A percentile compares a stretch with the other conserved stretches of the same genome.
Evolutionary conservation across 2,113 vertebrate species (phyloP).

Genomic region (Cathartes aura): DNA sequence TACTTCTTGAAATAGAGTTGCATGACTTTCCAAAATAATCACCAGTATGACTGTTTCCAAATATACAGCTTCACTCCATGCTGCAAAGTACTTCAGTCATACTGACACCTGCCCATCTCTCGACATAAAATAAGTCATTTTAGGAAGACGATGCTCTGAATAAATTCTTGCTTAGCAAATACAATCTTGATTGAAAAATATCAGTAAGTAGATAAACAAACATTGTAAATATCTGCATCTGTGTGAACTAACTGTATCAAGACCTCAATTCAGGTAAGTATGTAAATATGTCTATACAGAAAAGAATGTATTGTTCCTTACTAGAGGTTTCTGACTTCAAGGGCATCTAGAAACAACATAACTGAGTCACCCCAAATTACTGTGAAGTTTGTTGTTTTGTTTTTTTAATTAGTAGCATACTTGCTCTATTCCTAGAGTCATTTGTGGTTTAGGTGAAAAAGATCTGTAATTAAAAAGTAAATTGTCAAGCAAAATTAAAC

Average conservation of each 20-base stretch:
- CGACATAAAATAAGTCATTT: neutral
- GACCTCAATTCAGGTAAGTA: neutral
- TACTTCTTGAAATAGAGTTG: neutral
- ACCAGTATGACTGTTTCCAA: neutral
- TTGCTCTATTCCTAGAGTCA: neutral
- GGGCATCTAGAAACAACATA: neutral
- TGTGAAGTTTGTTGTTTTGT: neutral
- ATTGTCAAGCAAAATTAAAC: neutral
- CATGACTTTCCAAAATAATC: neutral
- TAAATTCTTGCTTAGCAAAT: neutral
- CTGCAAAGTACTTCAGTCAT: neutral
- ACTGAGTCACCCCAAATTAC: conserved; percentile 3
- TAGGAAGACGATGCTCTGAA: neutral
- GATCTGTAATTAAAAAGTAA: conserved; percentile 15
- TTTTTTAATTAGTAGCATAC: neutral
- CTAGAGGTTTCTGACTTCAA: neutral
- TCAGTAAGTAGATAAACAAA: neutral
- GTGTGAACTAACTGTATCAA: neutral
- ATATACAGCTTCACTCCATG: neutral
- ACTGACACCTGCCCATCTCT: neutral
- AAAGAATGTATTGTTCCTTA: neutral
- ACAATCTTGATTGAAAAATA: neutral
- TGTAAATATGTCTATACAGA: neutral
- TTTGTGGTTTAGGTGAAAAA: neutral
- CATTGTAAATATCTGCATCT: neutral